Evolutionary conservation across 2,797 vertebrate genomes (phyloP).

Genomic region (Sebastes hopkinsi): DNA sequence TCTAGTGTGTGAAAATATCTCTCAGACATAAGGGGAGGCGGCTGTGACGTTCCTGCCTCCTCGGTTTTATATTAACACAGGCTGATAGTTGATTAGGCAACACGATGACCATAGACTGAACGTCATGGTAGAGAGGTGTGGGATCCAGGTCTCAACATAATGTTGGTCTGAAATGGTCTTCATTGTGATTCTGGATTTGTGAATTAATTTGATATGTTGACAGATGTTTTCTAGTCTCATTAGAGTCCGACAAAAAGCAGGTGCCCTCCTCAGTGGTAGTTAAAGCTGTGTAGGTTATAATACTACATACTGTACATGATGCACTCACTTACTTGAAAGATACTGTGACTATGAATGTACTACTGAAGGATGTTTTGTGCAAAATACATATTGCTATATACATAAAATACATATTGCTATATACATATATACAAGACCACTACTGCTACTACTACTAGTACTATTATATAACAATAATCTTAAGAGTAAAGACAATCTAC

Average conservation of each 20-base stretch:
- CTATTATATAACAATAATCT: neutral
- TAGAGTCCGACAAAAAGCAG: neutral
- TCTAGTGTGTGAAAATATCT: neutral
- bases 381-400: neutral
- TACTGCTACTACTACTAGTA: neutral
- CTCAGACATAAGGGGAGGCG: constrained; percentile 32
- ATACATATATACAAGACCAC: neutral
- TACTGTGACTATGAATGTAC: neutral
- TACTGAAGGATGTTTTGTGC: neutral
- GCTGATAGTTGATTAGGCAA: neutral
- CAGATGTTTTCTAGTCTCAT: neutral
- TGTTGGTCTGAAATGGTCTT: neutral
- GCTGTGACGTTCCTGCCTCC: constrained; percentile 42
- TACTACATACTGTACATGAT: neutral
- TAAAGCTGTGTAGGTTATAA: neutral
- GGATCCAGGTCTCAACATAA: neutral
- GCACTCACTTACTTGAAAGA: neutral
- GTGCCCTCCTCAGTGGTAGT: neutral
- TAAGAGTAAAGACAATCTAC: neutral
- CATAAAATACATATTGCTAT: neutral
- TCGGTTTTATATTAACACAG: constrained; percentile 72
- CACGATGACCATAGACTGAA: neutral
- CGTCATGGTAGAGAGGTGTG: neutral
- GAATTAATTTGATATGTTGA: neutral
- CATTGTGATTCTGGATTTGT: neutral